Percentiles rank a stretch among this genome's conserved stretches.
Evolutionary conservation across 2,888 invertebrate genomes (phyloP).

Genomic region (Leptarthrus brevirostris): DNA sequence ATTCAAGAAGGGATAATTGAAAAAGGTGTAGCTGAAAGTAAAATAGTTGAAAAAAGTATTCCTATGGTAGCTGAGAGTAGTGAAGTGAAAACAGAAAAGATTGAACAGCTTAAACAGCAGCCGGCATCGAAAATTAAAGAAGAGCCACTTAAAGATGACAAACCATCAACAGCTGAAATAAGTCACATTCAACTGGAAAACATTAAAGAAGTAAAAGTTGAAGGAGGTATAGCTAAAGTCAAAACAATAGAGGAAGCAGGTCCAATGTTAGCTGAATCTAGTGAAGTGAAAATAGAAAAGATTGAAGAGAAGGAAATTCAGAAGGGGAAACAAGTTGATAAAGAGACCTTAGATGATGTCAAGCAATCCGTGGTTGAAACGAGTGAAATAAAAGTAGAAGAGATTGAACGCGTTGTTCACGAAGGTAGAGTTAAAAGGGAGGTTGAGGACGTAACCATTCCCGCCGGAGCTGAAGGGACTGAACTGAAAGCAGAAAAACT

Average conservation of each 20-base stretch:
- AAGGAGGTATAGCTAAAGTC: not conserved
- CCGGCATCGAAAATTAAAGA: no score
- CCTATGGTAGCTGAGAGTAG: conserved; percentile 16
- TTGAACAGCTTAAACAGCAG: no score
- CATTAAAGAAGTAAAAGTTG: not conserved
- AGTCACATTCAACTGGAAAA: conserved; percentile 14
- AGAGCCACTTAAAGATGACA: conserved; percentile 32
- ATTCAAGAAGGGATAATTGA: conserved; percentile 1
- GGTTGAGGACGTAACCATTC: conserved; percentile 13
- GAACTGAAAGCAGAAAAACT: conserved; percentile 15
- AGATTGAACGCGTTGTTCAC: not conserved
- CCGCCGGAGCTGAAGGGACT: not conserved
- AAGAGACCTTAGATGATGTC: no score
- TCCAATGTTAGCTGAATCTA: conserved; percentile 1
- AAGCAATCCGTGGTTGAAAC: no score
- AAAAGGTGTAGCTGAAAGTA: not conserved
- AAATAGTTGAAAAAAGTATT: no score
- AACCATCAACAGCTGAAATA: conserved; percentile 50
- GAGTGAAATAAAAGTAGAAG: not conserved
- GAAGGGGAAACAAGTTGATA: not conserved
- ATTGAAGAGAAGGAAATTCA: not conserved
- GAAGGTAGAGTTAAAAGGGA: conserved; percentile 39
- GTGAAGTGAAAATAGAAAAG: not conserved
- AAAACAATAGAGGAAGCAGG: not conserved
- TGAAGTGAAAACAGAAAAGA: not conserved